These are phyloP conservation scores for Orthosia cruda DNA, from an alignment of 2,888 invertebrate genomes.

Conservation along the genomic window DNA sequence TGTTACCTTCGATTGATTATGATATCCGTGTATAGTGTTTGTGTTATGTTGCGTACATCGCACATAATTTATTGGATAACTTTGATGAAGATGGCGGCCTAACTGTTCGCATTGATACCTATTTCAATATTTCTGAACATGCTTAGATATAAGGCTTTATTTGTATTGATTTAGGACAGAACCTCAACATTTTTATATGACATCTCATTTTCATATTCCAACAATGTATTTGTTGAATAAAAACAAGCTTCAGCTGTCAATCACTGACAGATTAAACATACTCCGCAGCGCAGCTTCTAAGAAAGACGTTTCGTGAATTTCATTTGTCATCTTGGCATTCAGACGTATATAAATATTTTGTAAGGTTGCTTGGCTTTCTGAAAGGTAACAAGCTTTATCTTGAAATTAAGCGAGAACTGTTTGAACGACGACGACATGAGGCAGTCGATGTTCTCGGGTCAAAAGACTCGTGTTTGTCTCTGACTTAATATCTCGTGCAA, in stretches of 20 bases:
- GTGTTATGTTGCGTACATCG: constrained; percentile 62
- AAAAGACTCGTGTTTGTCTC: constrained; percentile 10
- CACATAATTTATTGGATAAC: constrained; percentile 61
- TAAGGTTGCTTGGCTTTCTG: constrained; percentile 20
- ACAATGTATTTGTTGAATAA: constrained; percentile 43
- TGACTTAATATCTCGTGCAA: neutral
- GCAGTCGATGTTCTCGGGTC: neutral
- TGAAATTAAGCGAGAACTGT: constrained; percentile 13
- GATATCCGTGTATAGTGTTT: constrained; percentile 71
- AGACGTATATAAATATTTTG: constrained; percentile 48
- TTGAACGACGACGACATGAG: neutral
- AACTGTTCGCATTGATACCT: constrained; percentile 43
- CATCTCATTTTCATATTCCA: constrained; percentile 25
- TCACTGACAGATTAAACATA: constrained; percentile 68
- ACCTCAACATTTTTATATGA: constrained; percentile 30
- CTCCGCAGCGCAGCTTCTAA: constrained; percentile 60
- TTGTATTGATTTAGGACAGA: constrained; percentile 46
- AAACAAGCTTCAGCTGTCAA: constrained; percentile 54
- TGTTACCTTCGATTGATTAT: constrained; percentile 72
- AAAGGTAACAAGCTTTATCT: constrained; percentile 18
- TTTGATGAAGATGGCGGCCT: constrained; percentile 54
- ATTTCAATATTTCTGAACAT: constrained; percentile 36
- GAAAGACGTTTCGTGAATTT: constrained; percentile 71
- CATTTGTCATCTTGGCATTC: constrained; percentile 75
- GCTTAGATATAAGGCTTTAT: constrained; percentile 30